Percentiles rank a stretch among this genome's conserved stretches.
Conservation (phyloP, 2,888 invertebrate genomes). For the Rapana venosa region DNA sequence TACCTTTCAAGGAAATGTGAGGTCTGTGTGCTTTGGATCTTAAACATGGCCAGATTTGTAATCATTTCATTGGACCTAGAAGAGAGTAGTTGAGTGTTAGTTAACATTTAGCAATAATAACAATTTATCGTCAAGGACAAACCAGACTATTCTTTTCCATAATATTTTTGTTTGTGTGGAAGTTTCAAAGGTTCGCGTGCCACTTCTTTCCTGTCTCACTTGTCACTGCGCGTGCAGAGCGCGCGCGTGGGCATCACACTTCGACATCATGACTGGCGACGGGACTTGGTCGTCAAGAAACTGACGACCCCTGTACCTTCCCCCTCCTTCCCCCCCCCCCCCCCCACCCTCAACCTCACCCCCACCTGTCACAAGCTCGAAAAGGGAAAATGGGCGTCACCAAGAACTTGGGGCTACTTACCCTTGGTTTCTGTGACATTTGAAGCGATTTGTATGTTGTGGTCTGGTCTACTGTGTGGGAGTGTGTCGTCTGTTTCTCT, state of each 20-base stretch:
- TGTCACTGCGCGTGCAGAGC: not conserved
- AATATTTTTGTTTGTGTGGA: no score
- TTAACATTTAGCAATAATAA: no score
- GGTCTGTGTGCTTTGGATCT: no score
- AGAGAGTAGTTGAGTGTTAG: no score
- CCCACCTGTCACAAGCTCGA: not conserved
- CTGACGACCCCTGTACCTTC: no score
- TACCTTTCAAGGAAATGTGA: no score
- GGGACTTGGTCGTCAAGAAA: no score
- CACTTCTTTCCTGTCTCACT: not conserved
- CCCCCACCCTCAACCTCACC: not conserved
- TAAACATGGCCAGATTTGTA: no score
- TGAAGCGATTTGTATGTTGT: constrained; percentile 22
- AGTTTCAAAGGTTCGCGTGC: not conserved
- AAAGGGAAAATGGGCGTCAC: not conserved
- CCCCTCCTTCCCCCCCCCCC: not conserved
- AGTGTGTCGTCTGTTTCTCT: constrained; percentile 2
- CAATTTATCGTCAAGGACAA: no score
- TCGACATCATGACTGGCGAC: not conserved
- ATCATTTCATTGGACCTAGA: no score
- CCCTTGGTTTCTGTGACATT: not conserved
- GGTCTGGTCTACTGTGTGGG: not conserved
- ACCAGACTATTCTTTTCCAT: no score
- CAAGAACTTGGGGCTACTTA: not conserved
- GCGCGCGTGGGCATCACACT: not conserved